phyloP scores from a whole-genome alignment of 2,113 vertebrate species.

The Sturnus vulgaris region DNA sequence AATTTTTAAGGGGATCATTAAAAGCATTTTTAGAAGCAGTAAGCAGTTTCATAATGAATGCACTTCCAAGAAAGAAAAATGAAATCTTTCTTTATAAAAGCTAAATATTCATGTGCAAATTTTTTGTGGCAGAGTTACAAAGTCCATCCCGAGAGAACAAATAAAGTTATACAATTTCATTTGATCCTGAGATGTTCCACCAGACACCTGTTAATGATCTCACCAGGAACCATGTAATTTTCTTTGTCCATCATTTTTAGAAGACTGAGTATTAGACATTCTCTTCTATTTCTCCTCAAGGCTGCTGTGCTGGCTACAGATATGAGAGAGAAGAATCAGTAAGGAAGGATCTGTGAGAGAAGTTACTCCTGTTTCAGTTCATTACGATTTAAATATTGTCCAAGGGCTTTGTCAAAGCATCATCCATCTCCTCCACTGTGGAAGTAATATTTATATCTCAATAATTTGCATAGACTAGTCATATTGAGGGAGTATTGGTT shows the following conservation, averaged over 20 bases:
- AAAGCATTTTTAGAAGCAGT: background rate
- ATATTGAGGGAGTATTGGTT: background rate
- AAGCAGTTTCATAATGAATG: background rate
- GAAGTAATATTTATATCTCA: background rate
- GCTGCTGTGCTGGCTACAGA: background rate
- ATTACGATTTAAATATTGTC: background rate
- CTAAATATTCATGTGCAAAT: background rate
- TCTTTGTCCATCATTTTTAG: background rate
- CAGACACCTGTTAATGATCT: background rate
- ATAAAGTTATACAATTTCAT: background rate
- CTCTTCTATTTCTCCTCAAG: background rate
- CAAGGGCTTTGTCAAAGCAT: background rate
- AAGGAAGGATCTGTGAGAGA: background rate
- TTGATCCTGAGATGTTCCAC: background rate
- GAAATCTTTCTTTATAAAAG: background rate
- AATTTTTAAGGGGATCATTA: background rate
- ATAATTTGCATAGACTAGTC: background rate
- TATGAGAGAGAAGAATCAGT: background rate
- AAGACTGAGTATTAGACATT: background rate
- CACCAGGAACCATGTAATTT: background rate
- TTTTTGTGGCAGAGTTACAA: background rate
- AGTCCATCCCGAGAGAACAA: background rate
- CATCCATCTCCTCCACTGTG: background rate
- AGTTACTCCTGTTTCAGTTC: background rate
- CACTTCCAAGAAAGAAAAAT: background rate